Evolutionary conservation across 2,888 invertebrate species (phyloP), one percentile per base, ranked within the genome.

Genomic region (Phasia obesa): DNA sequence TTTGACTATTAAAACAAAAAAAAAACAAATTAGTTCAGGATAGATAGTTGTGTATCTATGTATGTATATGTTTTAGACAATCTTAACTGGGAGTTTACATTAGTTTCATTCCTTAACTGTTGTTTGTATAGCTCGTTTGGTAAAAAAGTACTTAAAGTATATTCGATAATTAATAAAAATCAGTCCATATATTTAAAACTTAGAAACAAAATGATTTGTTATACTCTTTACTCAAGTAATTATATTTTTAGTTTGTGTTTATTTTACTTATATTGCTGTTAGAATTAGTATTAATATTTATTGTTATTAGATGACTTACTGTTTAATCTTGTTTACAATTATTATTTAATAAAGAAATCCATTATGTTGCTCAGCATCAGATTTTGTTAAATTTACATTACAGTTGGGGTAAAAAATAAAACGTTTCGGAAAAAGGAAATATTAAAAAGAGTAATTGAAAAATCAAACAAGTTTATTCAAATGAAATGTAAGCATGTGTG

Each of bases 341-440:
- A 44, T 71, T 71, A 70, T 70, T 69, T 69, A 70, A 62, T 69
- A 62, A 62, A 71, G 15, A 60, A 69, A 57, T 74, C 57, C 82
- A 69, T 67, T 77, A 78, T 78, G 78, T 82, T 78, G 55, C 82
- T 82, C 82, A 78, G 78, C 82, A 78, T 82, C 69, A 82, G 78
- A 78, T 78, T 82, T 82, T 82, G 82, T 82, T 82, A 82, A 82
- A 82, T 82, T 82, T 82, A 82, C 82, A 69, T 81, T 78, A 82
- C 78, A 82, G 62, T 78, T 69, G 3, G 25, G n/a, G n/a, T 3
- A 35, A 44, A n/a, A 59, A 25, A 35, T 25, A 42, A 62, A 62
- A 47, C 4, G 44, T 15, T 19, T 21, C 7, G 4, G 11, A 15
- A 67, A 57, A 31, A 31, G 21, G 15, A 42, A 42, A 6, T 11